These are phyloP conservation scores for Hemichromis elongatus DNA, from an alignment of 2,113 vertebrate species.

Conservation along the genomic window DNA sequence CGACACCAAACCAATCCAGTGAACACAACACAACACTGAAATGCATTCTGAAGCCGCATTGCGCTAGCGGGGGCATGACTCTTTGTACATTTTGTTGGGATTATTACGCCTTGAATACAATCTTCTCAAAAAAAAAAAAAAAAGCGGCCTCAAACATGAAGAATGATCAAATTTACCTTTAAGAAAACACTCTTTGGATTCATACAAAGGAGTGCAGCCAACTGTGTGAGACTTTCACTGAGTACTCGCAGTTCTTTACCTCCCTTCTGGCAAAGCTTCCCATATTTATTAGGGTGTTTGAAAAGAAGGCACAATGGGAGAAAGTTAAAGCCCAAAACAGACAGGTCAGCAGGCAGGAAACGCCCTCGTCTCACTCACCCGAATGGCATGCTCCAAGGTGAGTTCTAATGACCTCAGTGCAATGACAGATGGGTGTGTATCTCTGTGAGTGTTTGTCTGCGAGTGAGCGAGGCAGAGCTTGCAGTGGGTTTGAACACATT, in stretches of 20 bases:
- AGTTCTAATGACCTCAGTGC: constrained; percentile 48
- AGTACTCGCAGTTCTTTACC: constrained; percentile 13
- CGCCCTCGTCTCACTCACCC: constrained; percentile 39
- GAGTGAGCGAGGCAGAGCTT: background rate
- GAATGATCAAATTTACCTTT: background rate
- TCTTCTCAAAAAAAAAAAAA: background rate
- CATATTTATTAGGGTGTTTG: constrained; percentile 46
- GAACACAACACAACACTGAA: constrained; percentile 5
- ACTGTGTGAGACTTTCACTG: constrained; percentile 30
- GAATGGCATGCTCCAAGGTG: constrained; percentile 53
- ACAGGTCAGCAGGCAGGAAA: constrained; percentile 56
- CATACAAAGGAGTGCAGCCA: background rate
- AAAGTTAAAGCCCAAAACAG: constrained; percentile 35
- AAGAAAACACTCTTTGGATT: background rate
- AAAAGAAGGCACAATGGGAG: constrained; percentile 30
- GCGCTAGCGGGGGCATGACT: background rate
- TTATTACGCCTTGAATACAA: background rate
- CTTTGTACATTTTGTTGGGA: background rate
- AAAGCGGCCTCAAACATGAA: background rate
- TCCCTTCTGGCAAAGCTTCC: constrained; percentile 52
- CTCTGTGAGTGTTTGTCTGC: constrained; percentile 1
- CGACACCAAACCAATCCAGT: constrained; percentile 28
- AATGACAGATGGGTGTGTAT: constrained; percentile 45
- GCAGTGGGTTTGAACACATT: background rate
- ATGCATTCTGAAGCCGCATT: background rate